Evolutionary conservation across 2,797 vertebrate genomes (phyloP).

Genomic region (Crocidura indochinensis): DNA sequence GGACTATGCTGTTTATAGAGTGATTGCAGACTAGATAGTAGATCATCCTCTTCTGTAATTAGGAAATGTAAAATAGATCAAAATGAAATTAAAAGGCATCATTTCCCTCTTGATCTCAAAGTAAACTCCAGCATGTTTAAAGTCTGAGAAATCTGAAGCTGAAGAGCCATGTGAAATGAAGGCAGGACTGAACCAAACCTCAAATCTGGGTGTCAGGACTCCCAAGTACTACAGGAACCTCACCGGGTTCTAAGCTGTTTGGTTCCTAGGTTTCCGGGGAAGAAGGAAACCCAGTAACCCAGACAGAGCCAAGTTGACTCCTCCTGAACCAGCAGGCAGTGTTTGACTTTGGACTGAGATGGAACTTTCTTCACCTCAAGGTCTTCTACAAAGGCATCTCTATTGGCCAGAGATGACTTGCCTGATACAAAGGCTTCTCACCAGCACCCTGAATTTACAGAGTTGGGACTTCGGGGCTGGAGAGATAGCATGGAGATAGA

Average conservation of each 20-base stretch:
- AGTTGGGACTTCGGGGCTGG: neutral
- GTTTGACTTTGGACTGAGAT: neutral
- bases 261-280: neutral
- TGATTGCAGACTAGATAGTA: neutral
- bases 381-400: neutral
- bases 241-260: neutral
- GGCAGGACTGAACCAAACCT: neutral
- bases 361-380: neutral
- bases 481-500: no score
- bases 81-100: slow-evolving; percentile 23
- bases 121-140: neutral
- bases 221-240: neutral
- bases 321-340: neutral
- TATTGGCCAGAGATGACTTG: fast-evolving
- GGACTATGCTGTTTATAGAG: neutral
- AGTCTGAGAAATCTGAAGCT: neutral
- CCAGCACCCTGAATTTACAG: neutral
- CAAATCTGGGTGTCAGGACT: neutral
- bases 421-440: neutral
- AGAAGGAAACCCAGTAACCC: neutral
- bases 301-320: neutral
- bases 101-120: slow-evolving; percentile 34
- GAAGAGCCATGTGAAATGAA: neutral
- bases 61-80: neutral
- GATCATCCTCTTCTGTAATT: neutral